These are phyloP conservation scores for Manis pentadactyla DNA, from an alignment of 2,797 vertebrate genomes.

Conservation along the genomic window DNA sequence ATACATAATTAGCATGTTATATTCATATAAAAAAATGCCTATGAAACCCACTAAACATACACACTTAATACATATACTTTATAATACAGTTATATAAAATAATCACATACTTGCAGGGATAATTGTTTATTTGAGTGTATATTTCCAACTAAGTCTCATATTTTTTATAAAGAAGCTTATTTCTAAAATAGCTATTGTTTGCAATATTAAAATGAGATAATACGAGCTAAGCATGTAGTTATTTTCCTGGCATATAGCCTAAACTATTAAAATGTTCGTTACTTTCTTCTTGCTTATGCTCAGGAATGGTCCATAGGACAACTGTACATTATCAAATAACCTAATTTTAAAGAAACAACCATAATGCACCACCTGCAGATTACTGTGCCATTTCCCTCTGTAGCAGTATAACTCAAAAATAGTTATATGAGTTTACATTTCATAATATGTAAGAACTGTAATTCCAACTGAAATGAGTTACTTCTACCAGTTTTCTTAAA, in stretches of 20 bases:
- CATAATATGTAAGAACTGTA: not conserved
- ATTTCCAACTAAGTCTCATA: not conserved
- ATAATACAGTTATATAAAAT: not conserved
- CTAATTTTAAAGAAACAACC: conserved; percentile 30
- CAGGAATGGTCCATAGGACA: not conserved
- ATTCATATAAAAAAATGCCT: not conserved
- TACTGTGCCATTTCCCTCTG: not conserved
- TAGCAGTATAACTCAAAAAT: not conserved
- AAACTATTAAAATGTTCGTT: conserved; percentile 24
- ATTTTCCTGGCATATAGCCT: not conserved
- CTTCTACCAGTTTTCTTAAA: not conserved
- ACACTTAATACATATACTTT: not conserved
- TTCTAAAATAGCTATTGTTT: not conserved
- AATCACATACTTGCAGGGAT: not conserved
- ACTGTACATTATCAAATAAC: not conserved
- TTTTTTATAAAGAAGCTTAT: not conserved
- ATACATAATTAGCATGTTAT: not conserved
- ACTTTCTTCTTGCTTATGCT: not conserved
- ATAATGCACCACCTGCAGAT: not conserved
- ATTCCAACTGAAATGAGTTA: not conserved
- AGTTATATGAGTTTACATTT: not conserved
- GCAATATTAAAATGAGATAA: not conserved
- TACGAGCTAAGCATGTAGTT: not conserved
- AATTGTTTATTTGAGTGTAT: not conserved
- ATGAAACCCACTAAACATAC: not conserved